These are phyloP conservation scores for Furcula furcula DNA, from an alignment of 2,888 invertebrate species.

Conservation along the genomic window DNA sequence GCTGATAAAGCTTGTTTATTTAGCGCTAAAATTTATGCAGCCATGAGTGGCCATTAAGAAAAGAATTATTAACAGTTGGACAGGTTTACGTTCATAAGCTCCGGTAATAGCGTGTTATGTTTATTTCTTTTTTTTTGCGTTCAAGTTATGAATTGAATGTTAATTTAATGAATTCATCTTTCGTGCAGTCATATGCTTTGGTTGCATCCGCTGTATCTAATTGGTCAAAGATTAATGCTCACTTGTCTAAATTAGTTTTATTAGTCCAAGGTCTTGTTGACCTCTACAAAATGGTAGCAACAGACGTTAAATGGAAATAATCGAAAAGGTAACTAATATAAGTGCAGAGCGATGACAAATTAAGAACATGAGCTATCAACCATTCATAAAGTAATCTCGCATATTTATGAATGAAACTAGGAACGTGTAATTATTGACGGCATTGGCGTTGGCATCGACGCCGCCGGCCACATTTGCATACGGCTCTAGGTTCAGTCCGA, in stretches of 20 bases:
- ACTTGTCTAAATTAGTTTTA: slow-evolving; percentile 61
- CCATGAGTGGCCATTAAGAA: slow-evolving; percentile 69
- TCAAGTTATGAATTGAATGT: slow-evolving; percentile 62
- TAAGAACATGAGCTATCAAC: slow-evolving; percentile 58
- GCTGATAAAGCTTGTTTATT: slow-evolving; percentile 77
- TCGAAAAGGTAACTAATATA: slow-evolving; percentile 66
- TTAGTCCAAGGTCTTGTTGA: slow-evolving; percentile 60
- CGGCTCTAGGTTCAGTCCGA: slow-evolving; percentile 35
- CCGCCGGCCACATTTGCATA: slow-evolving; percentile 64
- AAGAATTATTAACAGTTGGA: slow-evolving; percentile 67
- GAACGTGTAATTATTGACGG: slow-evolving; percentile 69
- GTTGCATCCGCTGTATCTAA: slow-evolving; percentile 26
- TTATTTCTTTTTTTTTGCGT: slow-evolving; percentile 54
- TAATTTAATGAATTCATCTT: slow-evolving; percentile 52
- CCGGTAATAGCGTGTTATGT: slow-evolving; percentile 54
- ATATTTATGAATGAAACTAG: slow-evolving; percentile 75
- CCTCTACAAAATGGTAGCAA: slow-evolving; percentile 59
- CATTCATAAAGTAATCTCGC: slow-evolving; percentile 73
- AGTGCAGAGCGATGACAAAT: slow-evolving; percentile 56
- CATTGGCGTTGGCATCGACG: slow-evolving; percentile 58
- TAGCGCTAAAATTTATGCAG: slow-evolving; percentile 75
- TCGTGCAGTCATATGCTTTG: slow-evolving; percentile 23
- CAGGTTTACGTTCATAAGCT: slow-evolving; percentile 67
- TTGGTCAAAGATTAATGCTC: slow-evolving; percentile 39
- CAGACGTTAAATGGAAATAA: slow-evolving; percentile 71